A percentile compares a stretch with the other conserved stretches of the same genome.
Evolutionary conservation across 2,113 vertebrate genomes (phyloP).

Genomic region (Scophthalmus maximus): DNA sequence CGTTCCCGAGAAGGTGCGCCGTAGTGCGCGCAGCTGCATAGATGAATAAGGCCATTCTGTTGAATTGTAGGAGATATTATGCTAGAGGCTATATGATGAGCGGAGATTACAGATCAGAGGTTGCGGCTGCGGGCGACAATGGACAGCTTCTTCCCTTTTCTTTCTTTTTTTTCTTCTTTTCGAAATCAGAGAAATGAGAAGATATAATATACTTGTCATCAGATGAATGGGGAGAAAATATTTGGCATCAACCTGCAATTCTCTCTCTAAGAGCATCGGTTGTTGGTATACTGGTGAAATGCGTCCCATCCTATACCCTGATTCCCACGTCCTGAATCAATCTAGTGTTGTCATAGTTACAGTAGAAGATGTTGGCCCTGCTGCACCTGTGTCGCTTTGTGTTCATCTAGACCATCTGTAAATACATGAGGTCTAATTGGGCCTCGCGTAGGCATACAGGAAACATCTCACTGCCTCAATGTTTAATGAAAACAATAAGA

Average conservation of each 20-base stretch:
- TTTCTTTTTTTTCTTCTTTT: background rate
- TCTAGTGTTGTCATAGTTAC: constrained; percentile 86
- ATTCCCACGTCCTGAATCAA: constrained; percentile 84
- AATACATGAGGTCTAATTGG: constrained; percentile 60
- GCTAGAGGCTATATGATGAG: constrained; percentile 65
- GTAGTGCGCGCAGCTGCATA: constrained; percentile 81
- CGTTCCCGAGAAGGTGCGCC: constrained; percentile 81
- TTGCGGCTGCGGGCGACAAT: constrained; percentile 36
- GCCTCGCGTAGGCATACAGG: constrained; percentile 37
- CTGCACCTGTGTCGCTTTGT: constrained; percentile 82
- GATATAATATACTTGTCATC: constrained; percentile 26
- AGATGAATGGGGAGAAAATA: constrained; percentile 7
- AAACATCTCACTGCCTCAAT: constrained; percentile 11
- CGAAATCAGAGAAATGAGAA: constrained; percentile 5
- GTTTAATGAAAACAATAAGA: constrained; percentile 42
- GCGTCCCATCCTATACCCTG: constrained; percentile 66
- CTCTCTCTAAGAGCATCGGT: background rate
- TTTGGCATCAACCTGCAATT: constrained; percentile 21
- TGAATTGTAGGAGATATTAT: constrained; percentile 74
- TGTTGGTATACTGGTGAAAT: constrained; percentile 61
- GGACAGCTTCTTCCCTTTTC: background rate
- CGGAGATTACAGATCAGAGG: constrained; percentile 52
- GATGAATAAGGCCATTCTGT: constrained; percentile 82
- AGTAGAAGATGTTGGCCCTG: constrained; percentile 78
- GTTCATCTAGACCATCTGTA: constrained; percentile 64